These are phyloP conservation scores for Galemys pyrenaicus DNA, from an alignment of 2,113 vertebrate species.

Conservation along the genomic window DNA sequence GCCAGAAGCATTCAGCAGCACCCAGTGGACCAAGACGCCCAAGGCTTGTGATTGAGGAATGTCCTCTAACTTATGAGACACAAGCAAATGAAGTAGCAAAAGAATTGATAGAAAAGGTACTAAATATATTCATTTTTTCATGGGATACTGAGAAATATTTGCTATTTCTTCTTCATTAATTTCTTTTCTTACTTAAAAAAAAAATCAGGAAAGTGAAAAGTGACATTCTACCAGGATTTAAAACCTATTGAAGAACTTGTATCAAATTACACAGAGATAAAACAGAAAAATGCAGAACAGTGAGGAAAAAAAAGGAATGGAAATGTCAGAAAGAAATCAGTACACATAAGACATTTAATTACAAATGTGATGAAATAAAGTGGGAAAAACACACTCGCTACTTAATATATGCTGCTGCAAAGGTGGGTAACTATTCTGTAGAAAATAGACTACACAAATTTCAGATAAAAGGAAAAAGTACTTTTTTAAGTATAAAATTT, in stretches of 20 bases:
- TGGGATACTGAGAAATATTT: neutral
- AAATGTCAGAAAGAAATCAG: neutral
- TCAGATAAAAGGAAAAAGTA: neutral
- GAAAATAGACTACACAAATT: neutral
- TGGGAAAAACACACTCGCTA: neutral
- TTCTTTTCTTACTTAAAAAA: constrained; percentile 32
- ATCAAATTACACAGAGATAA: neutral
- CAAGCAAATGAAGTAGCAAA: constrained; percentile 90
- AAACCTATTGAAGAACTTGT: neutral
- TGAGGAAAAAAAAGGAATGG: neutral
- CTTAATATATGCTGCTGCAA: neutral
- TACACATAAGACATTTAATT: neutral
- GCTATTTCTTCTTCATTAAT: neutral
- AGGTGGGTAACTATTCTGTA: neutral
- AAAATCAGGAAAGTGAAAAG: neutral
- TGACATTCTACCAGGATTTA: neutral
- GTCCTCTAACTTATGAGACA: constrained; percentile 90
- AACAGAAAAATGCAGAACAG: neutral
- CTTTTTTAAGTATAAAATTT: constrained; percentile 14
- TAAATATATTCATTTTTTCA: neutral
- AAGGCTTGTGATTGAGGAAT: constrained; percentile 95
- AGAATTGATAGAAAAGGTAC: constrained; percentile 94
- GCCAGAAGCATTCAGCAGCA: constrained; percentile 85
- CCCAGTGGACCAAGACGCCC: constrained; percentile 89
- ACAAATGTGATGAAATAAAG: neutral